Evolutionary conservation across 2,888 invertebrate genomes (phyloP), one percentile per base, ranked within the genome.

Genomic region (Xanthorhoe spadicearia): DNA sequence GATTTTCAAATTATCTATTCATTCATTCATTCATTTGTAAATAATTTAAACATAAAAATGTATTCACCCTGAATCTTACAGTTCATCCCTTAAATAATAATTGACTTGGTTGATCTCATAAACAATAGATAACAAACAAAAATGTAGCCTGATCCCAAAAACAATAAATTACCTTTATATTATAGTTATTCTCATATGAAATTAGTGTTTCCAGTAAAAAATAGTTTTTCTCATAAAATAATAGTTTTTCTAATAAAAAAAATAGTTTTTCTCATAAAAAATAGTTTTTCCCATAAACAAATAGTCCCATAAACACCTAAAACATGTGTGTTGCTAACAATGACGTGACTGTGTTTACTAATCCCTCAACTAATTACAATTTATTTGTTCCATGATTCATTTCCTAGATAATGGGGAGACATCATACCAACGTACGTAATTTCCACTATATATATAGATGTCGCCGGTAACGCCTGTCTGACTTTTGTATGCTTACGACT

Each of bases 401-500:
- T 38, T 38, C 10, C 35, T 38, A 38, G 35, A 38, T 38, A 9
- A 38, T 38, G 35, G 35, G 35, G 48, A 17, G 48, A n/a, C 48
- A 48, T 10, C 35, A 38, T 38, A 38, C 35, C 35, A 38, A 38
- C 35, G 35, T 38, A 38, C 35, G 35, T 38, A 38, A 38, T 2
- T 38, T 38, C 35, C 10, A 38, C 7, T 38, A 38, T 38, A 38
- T 38, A 9, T 10, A 38, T 43, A 50, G 62, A 62, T 62, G 61
- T 38, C 55, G 61, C 9, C 19, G 28, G 13, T 62, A 50, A 23
- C 35, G 28, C 50, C 38, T 50, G 48, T 49, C 9, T 50, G 50
- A 17, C 10, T 43, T 50, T 51, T 50, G 61, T 50, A 55, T 55
- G 61, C 23, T 55, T 38, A 50, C 17, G 48, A 13, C 32, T 15